A percentile compares a stretch with the other conserved stretches of the same genome.
Conservation (phyloP, 2,888 invertebrate genomes). For the Gymnosoma rotundatum region DNA sequence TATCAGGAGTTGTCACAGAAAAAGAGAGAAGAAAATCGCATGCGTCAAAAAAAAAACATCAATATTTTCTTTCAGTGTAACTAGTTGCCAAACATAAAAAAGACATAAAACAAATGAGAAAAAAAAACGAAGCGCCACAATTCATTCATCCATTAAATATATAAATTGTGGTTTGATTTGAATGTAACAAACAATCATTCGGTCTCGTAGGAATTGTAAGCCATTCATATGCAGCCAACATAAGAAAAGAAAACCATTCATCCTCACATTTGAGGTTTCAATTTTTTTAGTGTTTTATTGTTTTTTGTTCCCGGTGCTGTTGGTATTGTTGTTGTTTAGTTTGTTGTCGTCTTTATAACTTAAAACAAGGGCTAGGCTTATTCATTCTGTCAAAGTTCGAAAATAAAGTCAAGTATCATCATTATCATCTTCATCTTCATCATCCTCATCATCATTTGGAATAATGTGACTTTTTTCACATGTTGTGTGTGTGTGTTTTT, state of each 20-base stretch:
- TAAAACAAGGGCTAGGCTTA: conserved; percentile 69
- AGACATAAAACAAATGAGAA: conserved; percentile 12
- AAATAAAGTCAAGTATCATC: conserved; percentile 68
- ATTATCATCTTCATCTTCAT: conserved; percentile 54
- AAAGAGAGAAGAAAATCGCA: no score
- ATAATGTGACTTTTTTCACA: conserved; percentile 53
- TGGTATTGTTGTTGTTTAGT: neutral
- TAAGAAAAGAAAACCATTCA: conserved; percentile 54
- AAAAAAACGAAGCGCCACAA: conserved; percentile 67
- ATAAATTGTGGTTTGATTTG: conserved; percentile 66
- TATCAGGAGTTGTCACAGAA: no score
- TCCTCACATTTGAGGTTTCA: conserved; percentile 64
- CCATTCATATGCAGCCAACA: conserved; percentile 59
- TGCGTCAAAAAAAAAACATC: neutral
- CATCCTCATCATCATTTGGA: conserved; percentile 39
- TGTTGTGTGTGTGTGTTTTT: neutral
- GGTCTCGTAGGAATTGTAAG: conserved; percentile 52
- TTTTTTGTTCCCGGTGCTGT: conserved; percentile 25
- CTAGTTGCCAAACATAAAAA: conserved; percentile 15
- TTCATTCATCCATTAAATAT: conserved; percentile 70
- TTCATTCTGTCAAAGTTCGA: conserved; percentile 70
- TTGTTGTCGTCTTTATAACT: conserved; percentile 40
- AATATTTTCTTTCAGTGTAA: conserved; percentile 22
- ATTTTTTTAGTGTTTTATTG: conserved; percentile 50
- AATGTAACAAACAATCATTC: conserved; percentile 57